phyloP scores from a whole-genome alignment of 2,888 invertebrate genomes.

The Gastracanthus pulcherrimus region DNA sequence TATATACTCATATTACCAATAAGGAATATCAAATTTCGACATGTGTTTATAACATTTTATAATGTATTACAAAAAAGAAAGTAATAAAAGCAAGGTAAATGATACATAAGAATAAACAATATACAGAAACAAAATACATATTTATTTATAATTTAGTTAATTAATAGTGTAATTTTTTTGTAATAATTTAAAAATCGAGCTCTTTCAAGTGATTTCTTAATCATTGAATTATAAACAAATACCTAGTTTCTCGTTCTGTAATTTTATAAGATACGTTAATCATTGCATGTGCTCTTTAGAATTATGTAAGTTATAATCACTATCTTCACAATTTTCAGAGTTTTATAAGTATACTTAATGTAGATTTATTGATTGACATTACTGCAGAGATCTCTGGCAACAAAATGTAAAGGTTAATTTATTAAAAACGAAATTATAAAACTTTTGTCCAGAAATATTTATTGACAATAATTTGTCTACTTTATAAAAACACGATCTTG shows the following conservation, averaged over 20 bases:
- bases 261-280: conserved; percentile 5
- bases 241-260: neutral
- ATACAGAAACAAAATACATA: conserved; percentile 36
- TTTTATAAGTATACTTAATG: neutral
- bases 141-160: conserved; percentile 26
- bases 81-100: no score
- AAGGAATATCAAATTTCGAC: no score
- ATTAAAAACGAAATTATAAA: conserved; percentile 13
- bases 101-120: neutral
- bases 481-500: conserved; percentile 26
- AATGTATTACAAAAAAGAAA: no score
- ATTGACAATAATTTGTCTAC: conserved; percentile 29
- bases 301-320: neutral
- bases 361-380: neutral
- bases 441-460: conserved; percentile 18
- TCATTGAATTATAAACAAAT: neutral
- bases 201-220: neutral
- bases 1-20: no score
- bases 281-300: neutral
- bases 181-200: conserved; percentile 1
- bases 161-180: conserved; percentile 4
- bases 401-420: conserved; percentile 16
- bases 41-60: no score
- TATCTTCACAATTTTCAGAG: neutral
- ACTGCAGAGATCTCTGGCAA: conserved; percentile 36